Percentiles rank a stretch among this genome's conserved stretches.
These are phyloP conservation scores for Polyodon spathula DNA, from an alignment of 2,113 vertebrate genomes.

Conservation along the genomic window DNA sequence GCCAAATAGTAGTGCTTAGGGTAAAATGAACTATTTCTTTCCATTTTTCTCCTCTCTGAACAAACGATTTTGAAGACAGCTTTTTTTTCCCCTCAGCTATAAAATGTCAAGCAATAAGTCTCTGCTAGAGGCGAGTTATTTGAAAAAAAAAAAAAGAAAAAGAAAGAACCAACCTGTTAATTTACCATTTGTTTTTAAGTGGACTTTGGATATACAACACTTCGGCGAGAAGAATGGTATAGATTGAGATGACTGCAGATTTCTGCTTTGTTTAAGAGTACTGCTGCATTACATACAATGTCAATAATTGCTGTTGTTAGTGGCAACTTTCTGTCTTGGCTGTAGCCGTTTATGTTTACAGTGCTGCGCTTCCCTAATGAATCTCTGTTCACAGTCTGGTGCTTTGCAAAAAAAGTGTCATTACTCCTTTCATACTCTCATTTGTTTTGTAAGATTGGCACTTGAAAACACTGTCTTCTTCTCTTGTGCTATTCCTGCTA, in stretches of 20 bases:
- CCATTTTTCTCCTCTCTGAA: conserved; percentile 54
- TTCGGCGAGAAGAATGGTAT: conserved; percentile 3
- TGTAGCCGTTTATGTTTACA: conserved; percentile 31
- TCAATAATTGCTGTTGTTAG: conserved; percentile 36
- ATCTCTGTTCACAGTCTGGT: conserved; percentile 32
- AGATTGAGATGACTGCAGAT: neutral
- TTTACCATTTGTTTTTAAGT: conserved; percentile 3
- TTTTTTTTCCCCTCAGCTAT: conserved; percentile 35
- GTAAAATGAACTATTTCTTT: conserved; percentile 64
- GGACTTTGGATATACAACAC: conserved; percentile 21
- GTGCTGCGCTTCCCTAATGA: conserved; percentile 31
- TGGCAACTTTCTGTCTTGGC: conserved; percentile 26
- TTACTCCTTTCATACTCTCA: conserved; percentile 24
- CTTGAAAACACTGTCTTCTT: conserved; percentile 31
- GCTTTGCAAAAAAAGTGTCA: conserved; percentile 20
- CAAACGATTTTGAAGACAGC: conserved; percentile 59
- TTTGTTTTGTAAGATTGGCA: conserved; percentile 33
- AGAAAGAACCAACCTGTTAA: conserved; percentile 10
- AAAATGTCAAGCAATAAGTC: conserved; percentile 54
- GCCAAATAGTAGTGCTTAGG: conserved; percentile 61
- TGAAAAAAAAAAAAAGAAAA: conserved; percentile 14
- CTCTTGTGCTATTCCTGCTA: conserved; percentile 33
- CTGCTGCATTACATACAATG: conserved; percentile 26
- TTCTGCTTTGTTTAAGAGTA: conserved; percentile 27
- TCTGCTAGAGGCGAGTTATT: conserved; percentile 40